Evolutionary conservation across 2,797 vertebrate genomes (phyloP).

Genomic region (Austrolebias charrua): DNA sequence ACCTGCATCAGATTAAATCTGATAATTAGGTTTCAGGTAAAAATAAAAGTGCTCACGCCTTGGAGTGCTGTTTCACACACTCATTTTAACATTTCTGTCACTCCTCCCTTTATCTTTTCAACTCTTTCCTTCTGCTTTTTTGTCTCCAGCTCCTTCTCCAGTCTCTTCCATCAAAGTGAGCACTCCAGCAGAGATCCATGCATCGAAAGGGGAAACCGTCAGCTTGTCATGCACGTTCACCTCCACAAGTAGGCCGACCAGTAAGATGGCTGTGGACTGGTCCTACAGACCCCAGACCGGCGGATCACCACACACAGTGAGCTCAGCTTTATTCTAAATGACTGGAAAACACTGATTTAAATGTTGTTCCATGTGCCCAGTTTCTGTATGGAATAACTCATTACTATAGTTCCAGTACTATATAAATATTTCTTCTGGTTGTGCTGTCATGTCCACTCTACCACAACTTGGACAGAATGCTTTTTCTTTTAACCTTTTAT

Average conservation of each 20-base stretch:
- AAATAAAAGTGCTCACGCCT: no score
- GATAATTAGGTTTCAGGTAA: no score
- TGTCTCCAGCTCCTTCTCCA: constrained; percentile 33
- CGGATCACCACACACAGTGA: constrained; percentile 75
- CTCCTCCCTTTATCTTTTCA: neutral
- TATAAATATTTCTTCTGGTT: neutral
- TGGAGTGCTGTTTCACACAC: no score
- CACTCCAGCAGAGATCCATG: constrained; percentile 66
- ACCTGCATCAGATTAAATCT: no score
- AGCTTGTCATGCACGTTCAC: constrained; percentile 85
- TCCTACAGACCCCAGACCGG: constrained; percentile 80
- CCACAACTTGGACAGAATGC: neutral
- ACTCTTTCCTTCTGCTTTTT: neutral
- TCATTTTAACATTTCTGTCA: neutral
- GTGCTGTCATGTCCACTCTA: neutral
- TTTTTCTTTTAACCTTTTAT: no score
- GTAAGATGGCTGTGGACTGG: constrained; percentile 88
- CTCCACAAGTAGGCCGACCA: constrained; percentile 79
- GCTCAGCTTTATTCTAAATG: constrained; percentile 17
- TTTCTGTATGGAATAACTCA: neutral
- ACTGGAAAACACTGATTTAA: neutral
- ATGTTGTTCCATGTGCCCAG: neutral
- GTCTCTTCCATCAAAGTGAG: constrained; percentile 61
- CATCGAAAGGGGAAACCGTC: constrained; percentile 76
- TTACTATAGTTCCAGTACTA: neutral